Evolutionary conservation across 2,797 vertebrate genomes (phyloP), one percentile per base, ranked within the genome.

Genomic region (Spea hammondii): DNA sequence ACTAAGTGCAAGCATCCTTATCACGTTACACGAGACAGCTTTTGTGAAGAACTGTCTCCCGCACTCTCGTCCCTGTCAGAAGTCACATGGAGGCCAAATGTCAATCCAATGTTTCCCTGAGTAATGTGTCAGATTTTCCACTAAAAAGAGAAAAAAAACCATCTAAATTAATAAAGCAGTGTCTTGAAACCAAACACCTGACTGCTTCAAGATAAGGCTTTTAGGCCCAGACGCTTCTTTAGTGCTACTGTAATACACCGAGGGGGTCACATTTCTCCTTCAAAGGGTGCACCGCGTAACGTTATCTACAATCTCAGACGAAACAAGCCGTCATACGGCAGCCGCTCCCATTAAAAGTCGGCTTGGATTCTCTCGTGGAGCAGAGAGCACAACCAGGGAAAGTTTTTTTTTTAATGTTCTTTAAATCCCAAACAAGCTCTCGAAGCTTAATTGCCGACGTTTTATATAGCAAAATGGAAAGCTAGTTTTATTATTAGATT

Each of bases 171-270:
- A 85, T 79, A 67, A n/a, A 70, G 70, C 68, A 54, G 67, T 80
- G 84, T 83, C 85, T 62, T 87, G 83, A 87, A 90, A 88, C 85
- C 60, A 59, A 89, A 85, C 62, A 82, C 14, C 70, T 60, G 79
- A 83, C 79, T 77, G 77, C 76, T 87, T 77, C 70, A 81, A 86
- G 84, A 79, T 66, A 73, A 64, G 72, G 84, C 83, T 87, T 83
- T 82, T 53, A 79, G 80, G 85, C 84, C 84, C 2, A 46, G 73
- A 76, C 84, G 77, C 83, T 86, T 79, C 65, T 60, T 49, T 84
- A 87, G 82, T 55, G 79, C 72, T 81, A 74, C 74, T 60, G 72
- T 55, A 77, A 82, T 17, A 72, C 72, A 76, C 79, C 45, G n/a
- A 79, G 55, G 3, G 32, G 66, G 50, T 88, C 79, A n/a, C 46